These are phyloP conservation scores for Brachionus koreanus DNA, from an alignment of 1,140 invertebrate species.

Conservation along the genomic window DNA sequence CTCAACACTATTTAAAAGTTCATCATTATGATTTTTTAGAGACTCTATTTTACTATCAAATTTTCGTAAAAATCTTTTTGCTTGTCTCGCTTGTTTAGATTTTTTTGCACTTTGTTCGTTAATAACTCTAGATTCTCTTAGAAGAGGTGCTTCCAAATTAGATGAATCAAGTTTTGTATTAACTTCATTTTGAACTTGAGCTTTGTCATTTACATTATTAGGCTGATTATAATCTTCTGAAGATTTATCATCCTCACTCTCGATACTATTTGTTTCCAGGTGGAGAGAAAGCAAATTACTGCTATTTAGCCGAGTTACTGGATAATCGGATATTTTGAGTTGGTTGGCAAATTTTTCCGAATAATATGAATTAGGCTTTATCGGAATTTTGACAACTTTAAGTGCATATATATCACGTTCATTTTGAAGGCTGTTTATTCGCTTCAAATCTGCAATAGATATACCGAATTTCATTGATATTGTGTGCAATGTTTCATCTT, in stretches of 20 bases:
- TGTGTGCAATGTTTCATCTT: slow-evolving; percentile 36
- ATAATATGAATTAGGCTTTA: slow-evolving; percentile 31
- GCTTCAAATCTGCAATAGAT: slow-evolving; percentile 18
- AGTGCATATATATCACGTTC: slow-evolving; percentile 30
- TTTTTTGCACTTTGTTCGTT: not conserved
- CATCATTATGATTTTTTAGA: slow-evolving; percentile 17
- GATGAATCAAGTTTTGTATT: not conserved
- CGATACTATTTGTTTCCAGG: not conserved
- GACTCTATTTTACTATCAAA: slow-evolving; percentile 7
- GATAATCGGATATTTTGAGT: not conserved
- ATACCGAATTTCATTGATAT: slow-evolving; percentile 35
- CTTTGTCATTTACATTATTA: not conserved
- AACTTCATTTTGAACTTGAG: not conserved
- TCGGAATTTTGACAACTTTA: slow-evolving; percentile 17
- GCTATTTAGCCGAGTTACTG: not conserved
- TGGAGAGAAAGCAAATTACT: not conserved
- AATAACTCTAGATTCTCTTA: slow-evolving; percentile 1
- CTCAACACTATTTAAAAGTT: not conserved
- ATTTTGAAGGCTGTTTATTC: slow-evolving; percentile 40
- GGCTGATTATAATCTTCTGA: not conserved
- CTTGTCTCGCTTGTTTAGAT: slow-evolving; percentile 5
- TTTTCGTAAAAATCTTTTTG: slow-evolving; percentile 29
- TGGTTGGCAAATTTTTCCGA: slow-evolving; percentile 14
- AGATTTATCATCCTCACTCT: slow-evolving; percentile 35
- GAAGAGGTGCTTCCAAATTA: not conserved